phyloP scores from a whole-genome alignment of 2,797 vertebrate species.

The Balearica regulorum region DNA sequence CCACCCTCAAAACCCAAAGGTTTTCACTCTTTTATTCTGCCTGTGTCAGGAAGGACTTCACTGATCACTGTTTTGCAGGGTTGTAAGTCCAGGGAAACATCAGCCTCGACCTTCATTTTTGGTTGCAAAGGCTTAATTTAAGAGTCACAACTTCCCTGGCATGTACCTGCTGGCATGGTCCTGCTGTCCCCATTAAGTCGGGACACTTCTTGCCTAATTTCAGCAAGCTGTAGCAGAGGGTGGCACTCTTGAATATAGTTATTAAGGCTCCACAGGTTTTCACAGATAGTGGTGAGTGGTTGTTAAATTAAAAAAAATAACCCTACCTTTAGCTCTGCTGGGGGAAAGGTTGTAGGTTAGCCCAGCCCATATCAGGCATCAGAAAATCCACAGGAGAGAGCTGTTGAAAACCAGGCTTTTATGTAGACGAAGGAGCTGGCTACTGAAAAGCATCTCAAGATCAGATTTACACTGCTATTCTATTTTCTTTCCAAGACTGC shows the following conservation, averaged over 20 bases:
- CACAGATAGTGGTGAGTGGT: background rate
- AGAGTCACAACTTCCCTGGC: background rate
- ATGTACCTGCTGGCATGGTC: rapidly evolving
- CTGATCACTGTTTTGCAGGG: background rate
- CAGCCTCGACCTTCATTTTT: background rate
- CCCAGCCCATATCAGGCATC: background rate
- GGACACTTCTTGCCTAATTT: background rate
- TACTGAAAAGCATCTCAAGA: background rate
- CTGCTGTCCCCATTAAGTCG: background rate
- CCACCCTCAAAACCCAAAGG: background rate
- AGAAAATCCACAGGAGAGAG: background rate
- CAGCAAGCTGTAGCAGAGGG: background rate
- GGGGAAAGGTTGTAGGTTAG: background rate
- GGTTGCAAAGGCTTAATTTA: background rate
- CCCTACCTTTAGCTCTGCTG: background rate
- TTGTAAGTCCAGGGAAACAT: background rate
- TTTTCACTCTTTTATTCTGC: background rate
- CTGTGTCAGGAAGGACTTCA: background rate
- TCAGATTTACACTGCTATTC: background rate
- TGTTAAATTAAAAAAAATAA: background rate
- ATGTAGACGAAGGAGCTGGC: background rate
- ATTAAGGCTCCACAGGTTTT: background rate
- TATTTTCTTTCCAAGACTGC: background rate
- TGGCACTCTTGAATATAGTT: background rate
- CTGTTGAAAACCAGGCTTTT: background rate